phyloP scores from a whole-genome alignment of 2,888 invertebrate genomes.

The Idaea dimidiata region DNA sequence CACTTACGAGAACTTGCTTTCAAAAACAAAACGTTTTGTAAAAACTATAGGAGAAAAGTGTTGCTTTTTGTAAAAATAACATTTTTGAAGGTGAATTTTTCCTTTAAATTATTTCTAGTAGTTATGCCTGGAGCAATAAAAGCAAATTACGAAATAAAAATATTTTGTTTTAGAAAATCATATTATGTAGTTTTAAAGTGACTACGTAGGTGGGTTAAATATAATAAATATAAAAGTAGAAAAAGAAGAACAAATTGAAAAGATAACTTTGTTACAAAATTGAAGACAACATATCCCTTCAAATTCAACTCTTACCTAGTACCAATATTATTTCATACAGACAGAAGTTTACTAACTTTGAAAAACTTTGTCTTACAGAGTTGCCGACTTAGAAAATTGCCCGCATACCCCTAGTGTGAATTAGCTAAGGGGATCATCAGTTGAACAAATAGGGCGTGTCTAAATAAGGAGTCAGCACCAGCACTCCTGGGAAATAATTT shows the following conservation, averaged over 20 bases:
- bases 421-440: conserved; percentile 55
- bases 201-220: neutral
- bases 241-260: neutral
- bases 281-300: neutral
- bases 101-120: too few species aligned
- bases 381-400: conserved; percentile 21
- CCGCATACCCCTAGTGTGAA: conserved; percentile 39
- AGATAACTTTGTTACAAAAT: conserved; percentile 13
- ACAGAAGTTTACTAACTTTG: neutral
- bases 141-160: too few species aligned
- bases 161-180: too few species aligned
- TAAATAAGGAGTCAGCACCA: conserved; percentile 59
- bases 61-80: too few species aligned
- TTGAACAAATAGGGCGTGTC: conserved; percentile 70
- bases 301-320: neutral
- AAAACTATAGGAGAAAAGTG: too few species aligned
- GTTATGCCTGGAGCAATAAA: too few species aligned
- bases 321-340: neutral
- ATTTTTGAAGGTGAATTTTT: too few species aligned
- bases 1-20: too few species aligned
- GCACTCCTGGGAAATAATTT: conserved; percentile 75
- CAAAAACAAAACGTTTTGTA: too few species aligned
- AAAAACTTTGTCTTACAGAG: conserved; percentile 15
- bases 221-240: neutral
- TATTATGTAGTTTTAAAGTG: too few species aligned